Evolutionary conservation across 2,888 invertebrate genomes (phyloP).

Genomic region (Eupsilia transversa): DNA sequence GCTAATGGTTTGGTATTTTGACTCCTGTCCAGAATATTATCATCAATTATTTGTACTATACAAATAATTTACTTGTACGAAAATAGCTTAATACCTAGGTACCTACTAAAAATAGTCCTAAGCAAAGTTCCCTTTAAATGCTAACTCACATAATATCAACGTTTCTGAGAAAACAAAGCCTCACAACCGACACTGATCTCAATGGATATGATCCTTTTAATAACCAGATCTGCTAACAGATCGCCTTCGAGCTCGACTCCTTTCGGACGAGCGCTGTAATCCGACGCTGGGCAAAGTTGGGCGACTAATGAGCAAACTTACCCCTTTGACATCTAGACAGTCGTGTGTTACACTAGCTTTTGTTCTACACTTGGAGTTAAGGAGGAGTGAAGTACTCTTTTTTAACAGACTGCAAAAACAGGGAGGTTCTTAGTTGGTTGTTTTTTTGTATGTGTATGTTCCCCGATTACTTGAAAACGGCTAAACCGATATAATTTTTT

Average conservation of each 20-base stretch:
- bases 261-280: constrained; percentile 11
- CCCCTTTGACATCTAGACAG: constrained; percentile 34
- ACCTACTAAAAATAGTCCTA: background rate
- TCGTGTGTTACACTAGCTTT: background rate
- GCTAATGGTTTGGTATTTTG: background rate
- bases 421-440: no score
- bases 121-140: background rate
- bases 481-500: no score
- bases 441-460: no score
- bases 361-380: background rate
- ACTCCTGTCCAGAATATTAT: background rate
- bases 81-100: no score
- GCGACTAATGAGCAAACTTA: constrained; percentile 55
- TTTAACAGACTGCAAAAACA: no score
- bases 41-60: background rate
- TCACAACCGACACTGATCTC: background rate
- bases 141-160: background rate
- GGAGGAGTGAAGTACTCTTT: no score
- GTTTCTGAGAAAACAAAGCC: background rate
- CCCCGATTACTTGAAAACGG: no score
- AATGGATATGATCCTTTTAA: constrained; percentile 2
- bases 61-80: no score
- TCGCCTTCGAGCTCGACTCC: background rate
- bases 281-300: constrained; percentile 7
- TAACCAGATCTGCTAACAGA: constrained; percentile 16